Evolutionary conservation across 2,113 vertebrate genomes (phyloP), one percentile per base, ranked within the genome.

Genomic region (Atherinomorus stipes): DNA sequence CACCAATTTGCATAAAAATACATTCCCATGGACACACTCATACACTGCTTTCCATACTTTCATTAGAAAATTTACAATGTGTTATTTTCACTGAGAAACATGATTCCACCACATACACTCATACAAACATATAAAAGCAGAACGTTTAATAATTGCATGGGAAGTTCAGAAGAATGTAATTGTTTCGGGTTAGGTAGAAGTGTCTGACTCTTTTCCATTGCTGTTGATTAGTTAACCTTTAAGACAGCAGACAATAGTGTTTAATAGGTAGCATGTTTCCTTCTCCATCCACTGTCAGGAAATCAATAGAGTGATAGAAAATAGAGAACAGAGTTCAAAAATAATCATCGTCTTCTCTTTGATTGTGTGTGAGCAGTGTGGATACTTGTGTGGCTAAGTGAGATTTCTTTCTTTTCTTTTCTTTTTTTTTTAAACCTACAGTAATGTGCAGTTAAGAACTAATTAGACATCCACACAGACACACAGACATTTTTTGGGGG

Each of bases 171-270:
- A 57, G 58, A 42, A 77, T 53, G 56, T 53, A 64, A 49, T 15
- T 53, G 28, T 68, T 25, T 56, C 21, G 31, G 25, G 38, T 37
- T 67, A 64, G 50, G 13, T 78, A 49, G 68, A 76, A 60, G 50
- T 68, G 78, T 66, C 50, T 84, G 71, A 84, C 75, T 88, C 68
- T 74, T 76, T 85, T 69, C 70, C 77, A 82, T 86, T 84, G 80
- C 78, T 74, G 73, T 80, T 91, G 76, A 84, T 90, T 78, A 81
- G 79, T 86, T 89, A 89, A 89, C 84, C 81, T 88, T 90, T 88
- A 89, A 88, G 65, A 77, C 72, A 75, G 76, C 66, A 75, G 66
- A 78, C 63, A 71, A 25, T 60, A 50, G 58, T 75, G 56, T 83
- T 83, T 90, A 86, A 85, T 86, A 86, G 85, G 79, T 79, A 45